These are phyloP conservation scores for Schizopygopsis malacanthus DNA, from an alignment of 2,797 vertebrate species.

Conservation along the genomic window DNA sequence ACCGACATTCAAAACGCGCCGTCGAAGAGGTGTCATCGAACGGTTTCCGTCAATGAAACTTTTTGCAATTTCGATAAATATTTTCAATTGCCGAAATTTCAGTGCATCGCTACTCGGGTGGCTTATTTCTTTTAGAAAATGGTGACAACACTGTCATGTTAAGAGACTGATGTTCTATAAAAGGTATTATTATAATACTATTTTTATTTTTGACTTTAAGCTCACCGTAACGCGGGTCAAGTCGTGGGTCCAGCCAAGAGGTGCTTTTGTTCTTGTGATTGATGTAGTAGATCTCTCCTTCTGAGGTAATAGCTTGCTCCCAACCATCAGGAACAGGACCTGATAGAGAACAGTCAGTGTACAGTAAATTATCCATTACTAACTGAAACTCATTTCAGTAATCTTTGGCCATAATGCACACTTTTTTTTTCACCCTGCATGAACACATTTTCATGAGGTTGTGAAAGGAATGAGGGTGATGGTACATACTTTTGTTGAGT, in stretches of 20 bases:
- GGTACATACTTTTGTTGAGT: too few relatives aligned
- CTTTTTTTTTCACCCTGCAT: background rate
- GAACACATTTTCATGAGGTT: background rate
- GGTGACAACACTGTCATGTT: background rate
- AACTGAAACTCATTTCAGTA: conserved; percentile 15
- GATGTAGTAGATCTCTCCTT: conserved; percentile 99
- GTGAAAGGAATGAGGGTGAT: background rate
- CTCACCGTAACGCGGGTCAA: conserved; percentile 97
- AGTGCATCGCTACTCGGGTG: background rate
- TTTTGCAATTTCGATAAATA: background rate
- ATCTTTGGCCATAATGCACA: conserved; percentile 14
- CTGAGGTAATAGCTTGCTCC: conserved; percentile 98
- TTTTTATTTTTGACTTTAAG: conserved; percentile 61
- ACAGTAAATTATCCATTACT: conserved; percentile 32
- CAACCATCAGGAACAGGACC: conserved; percentile 97
- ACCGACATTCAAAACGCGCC: background rate
- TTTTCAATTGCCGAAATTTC: background rate
- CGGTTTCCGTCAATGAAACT: background rate
- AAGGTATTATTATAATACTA: background rate
- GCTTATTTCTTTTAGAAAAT: conserved; percentile 9
- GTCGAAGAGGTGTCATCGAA: background rate
- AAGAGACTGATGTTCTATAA: conserved; percentile 12
- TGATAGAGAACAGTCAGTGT: conserved; percentile 71
- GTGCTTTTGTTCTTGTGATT: conserved; percentile 99
- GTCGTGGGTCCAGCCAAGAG: conserved; percentile 97